Conservation (phyloP, 2,797 vertebrate species). For the Cetoscarus ocellatus region DNA sequence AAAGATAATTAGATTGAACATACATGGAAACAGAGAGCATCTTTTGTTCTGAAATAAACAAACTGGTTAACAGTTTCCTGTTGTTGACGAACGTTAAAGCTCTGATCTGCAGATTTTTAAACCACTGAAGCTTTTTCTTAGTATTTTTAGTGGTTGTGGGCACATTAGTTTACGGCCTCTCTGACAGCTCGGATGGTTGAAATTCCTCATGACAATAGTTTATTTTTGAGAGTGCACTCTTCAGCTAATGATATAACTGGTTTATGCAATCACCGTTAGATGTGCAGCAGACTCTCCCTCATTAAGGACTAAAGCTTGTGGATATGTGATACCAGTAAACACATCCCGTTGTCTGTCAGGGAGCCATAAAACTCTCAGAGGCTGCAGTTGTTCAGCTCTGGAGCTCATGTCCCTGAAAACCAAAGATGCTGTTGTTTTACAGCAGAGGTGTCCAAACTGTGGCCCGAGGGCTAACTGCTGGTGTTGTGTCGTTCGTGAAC, state of each 20-base stretch:
- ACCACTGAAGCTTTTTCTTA: slow-evolving; percentile 7
- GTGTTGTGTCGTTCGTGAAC: no score
- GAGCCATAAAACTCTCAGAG: slow-evolving; percentile 47
- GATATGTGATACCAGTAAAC: slow-evolving; percentile 41
- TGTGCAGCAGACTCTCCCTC: slow-evolving; percentile 12
- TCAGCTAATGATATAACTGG: no score
- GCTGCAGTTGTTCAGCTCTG: slow-evolving; percentile 38
- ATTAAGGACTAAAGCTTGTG: slow-evolving; percentile 23
- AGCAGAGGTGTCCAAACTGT: no score
- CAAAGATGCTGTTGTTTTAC: no score
- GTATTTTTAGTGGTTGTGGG: not conserved
- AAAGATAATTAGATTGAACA: not conserved
- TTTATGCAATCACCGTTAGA: no score
- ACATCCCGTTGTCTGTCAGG: slow-evolving; percentile 32
- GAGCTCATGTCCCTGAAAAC: no score
- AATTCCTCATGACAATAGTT: not conserved
- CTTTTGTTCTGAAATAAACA: slow-evolving; percentile 47
- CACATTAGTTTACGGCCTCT: slow-evolving; percentile 22
- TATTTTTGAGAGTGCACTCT: no score
- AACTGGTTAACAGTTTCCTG: slow-evolving; percentile 58
- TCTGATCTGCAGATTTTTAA: slow-evolving; percentile 10
- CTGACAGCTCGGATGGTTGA: slow-evolving; percentile 16
- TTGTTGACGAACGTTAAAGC: slow-evolving; percentile 31
- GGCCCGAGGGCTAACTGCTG: no score
- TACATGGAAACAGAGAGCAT: not conserved